These are phyloP conservation scores for Spea bombifrons DNA, from an alignment of 2,113 vertebrate genomes.

Conservation along the genomic window DNA sequence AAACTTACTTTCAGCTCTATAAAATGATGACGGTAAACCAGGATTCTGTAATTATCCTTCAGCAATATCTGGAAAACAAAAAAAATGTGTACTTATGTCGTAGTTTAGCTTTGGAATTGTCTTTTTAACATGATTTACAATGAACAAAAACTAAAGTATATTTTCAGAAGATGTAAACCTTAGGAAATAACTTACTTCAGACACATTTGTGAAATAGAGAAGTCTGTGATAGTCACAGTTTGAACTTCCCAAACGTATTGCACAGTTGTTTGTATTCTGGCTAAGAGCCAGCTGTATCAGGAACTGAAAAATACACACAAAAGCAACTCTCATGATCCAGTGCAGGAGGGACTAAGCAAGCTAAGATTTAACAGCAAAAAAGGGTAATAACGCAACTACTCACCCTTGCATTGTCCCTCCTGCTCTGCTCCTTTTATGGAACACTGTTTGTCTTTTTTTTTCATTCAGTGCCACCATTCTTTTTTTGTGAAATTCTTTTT, in stretches of 20 bases:
- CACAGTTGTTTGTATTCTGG: neutral
- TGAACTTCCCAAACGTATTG: constrained; percentile 2
- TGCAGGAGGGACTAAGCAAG: neutral
- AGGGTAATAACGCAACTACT: neutral
- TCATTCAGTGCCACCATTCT: neutral
- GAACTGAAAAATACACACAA: constrained; percentile 28
- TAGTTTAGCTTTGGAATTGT: neutral
- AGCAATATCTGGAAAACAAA: constrained; percentile 17
- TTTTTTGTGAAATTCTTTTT: neutral
- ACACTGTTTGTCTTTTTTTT: neutral
- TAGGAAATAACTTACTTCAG: neutral
- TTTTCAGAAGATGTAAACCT: neutral
- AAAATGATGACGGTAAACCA: constrained; percentile 28
- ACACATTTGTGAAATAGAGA: neutral
- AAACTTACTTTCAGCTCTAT: constrained; percentile 24
- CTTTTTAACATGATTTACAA: neutral
- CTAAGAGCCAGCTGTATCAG: constrained; percentile 4
- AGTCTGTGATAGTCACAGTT: constrained; percentile 4
- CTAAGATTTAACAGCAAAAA: constrained; percentile 39
- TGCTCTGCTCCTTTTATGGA: neutral
- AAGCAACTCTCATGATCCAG: constrained; percentile 39
- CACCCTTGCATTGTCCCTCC: constrained; percentile 24
- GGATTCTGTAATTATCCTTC: constrained; percentile 1
- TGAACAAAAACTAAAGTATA: neutral
- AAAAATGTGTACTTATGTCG: neutral